Base-by-base conservation (phyloP, 1,140 invertebrate genomes). In the Matsumurasca onukii region DNA sequence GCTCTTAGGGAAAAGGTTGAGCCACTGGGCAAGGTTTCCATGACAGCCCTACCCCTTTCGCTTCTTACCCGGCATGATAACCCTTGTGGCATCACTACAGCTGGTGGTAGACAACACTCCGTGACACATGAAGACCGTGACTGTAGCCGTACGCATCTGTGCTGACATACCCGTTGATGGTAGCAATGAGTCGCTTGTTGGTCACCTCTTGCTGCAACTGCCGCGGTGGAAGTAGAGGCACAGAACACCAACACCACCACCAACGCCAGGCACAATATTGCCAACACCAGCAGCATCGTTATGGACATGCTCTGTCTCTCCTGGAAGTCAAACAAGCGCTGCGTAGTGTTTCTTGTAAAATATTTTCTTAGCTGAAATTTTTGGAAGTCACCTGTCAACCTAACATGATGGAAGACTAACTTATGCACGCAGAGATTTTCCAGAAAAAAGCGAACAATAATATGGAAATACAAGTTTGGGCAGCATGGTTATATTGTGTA, bases 161-260 rank as follows among this genome's bases (percentile, higher is more conserved):
- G 70, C 88, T 87, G 3, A 90, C 85, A 78, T 93, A 93, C 78
- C 91, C 90, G 84, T 92, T 92, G 31, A 92, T 88, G 24, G 86
- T 85, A 0, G 89, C 88, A 73, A 90, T 88, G 48, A 92, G 79
- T 74, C 86, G 87, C 78, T 85, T 83, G 49, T 83, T 79, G 52
- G 82, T 78, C 24, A 76, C 65, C 22, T 70, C 68, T 31, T 70
- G 65, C 3, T 64, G 66, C 64, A 70, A 71, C 48, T 75, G 71
- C 51, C 69, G 13, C 72, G 65, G 3, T 72, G 22, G 68, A 67
- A 76, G 17, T 71, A 64, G 1, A 69, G 12, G 34, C 51, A 17
- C 34, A 15, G n/a, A 20, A 51, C 59, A 34, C 51, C 1, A 64
- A 59, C 27, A 57, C 57, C 17, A 71, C 25, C 17, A 69, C 5